Percentiles rank a stretch among this genome's conserved stretches.
These are phyloP conservation scores for Castor canadensis DNA, from an alignment of 2,113 vertebrate species.

Conservation along the genomic window DNA sequence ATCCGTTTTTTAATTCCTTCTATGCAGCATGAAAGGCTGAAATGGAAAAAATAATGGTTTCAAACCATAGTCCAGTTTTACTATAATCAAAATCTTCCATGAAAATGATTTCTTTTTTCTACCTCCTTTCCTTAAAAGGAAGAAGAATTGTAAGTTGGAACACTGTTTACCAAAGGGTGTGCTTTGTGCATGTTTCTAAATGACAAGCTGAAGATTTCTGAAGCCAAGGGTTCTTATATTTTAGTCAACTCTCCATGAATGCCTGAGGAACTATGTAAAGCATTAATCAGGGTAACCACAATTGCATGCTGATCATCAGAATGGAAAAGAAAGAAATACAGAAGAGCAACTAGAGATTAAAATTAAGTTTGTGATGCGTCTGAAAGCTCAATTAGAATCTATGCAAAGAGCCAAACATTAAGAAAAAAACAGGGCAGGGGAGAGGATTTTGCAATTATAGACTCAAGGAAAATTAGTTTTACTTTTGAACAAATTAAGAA, in stretches of 20 bases:
- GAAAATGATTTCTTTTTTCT: slow-evolving; percentile 1
- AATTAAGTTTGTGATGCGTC: slow-evolving; percentile 52
- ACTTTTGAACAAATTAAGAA: slow-evolving; percentile 6
- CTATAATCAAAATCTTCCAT: slow-evolving; percentile 13
- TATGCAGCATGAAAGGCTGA: not conserved
- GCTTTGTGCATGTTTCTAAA: slow-evolving; percentile 69
- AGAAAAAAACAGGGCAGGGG: not conserved
- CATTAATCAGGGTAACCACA: slow-evolving; percentile 67
- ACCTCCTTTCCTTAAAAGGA: slow-evolving; percentile 31
- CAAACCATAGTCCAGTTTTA: slow-evolving; percentile 42
- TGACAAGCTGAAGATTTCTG: slow-evolving; percentile 45
- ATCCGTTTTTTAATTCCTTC: slow-evolving; percentile 40
- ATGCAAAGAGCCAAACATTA: not conserved
- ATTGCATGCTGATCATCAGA: slow-evolving; percentile 35
- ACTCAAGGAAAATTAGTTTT: slow-evolving; percentile 11
- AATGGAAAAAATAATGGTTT: slow-evolving; percentile 54
- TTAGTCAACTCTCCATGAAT: slow-evolving; percentile 59
- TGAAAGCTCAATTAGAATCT: slow-evolving; percentile 45
- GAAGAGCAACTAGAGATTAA: slow-evolving; percentile 57
- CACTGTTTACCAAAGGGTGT: slow-evolving; percentile 37
- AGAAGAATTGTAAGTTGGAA: slow-evolving; percentile 56
- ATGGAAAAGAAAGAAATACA: slow-evolving; percentile 41
- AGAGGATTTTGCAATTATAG: not conserved
- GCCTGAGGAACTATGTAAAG: slow-evolving; percentile 71
- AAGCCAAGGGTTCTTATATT: slow-evolving; percentile 58